A percentile compares a stretch with the other conserved stretches of the same genome.
Conservation (phyloP, 2,888 invertebrate species). For the Iphiclides podalirius region DNA sequence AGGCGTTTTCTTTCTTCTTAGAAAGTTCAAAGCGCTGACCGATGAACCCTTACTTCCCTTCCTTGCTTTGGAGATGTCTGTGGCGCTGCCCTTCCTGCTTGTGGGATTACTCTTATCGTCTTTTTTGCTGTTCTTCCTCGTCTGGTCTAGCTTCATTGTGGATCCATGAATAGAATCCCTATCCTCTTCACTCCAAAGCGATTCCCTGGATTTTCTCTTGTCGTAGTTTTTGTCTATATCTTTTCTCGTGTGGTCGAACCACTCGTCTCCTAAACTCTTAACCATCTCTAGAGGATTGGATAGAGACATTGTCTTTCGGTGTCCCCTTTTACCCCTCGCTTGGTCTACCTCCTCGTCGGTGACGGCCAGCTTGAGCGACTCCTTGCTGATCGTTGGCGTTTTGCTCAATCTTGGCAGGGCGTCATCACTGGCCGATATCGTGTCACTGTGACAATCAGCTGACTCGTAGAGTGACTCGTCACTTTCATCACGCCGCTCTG, state of each 20-base stretch:
- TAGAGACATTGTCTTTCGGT: slow-evolving; percentile 73
- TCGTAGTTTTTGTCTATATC: slow-evolving; percentile 63
- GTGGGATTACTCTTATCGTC: slow-evolving; percentile 55
- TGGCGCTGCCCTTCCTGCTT: slow-evolving; percentile 56
- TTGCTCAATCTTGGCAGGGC: slow-evolving; percentile 59
- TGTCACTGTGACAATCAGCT: slow-evolving; percentile 71
- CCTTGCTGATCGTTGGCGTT: slow-evolving; percentile 70
- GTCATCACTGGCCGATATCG: slow-evolving; percentile 69
- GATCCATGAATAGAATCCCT: slow-evolving; percentile 67
- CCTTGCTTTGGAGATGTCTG: slow-evolving; percentile 58
- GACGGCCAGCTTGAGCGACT: slow-evolving; percentile 68
- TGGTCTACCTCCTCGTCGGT: slow-evolving; percentile 70
- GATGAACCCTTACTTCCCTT: slow-evolving; percentile 70
- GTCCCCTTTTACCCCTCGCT: slow-evolving; percentile 57
- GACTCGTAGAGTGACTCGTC: slow-evolving; percentile 75
- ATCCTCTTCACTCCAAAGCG: slow-evolving; percentile 74
- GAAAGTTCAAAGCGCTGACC: slow-evolving; percentile 65
- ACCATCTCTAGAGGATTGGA: slow-evolving; percentile 74
- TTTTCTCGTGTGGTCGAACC: slow-evolving; percentile 63
- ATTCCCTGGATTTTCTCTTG: slow-evolving; percentile 71
- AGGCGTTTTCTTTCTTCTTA: slow-evolving; percentile 67
- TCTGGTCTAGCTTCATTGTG: slow-evolving; percentile 55
- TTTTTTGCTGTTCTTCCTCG: slow-evolving; percentile 65
- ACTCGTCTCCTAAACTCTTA: slow-evolving; percentile 69
- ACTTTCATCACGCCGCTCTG: slow-evolving; percentile 73